phyloP scores from a whole-genome alignment of 1,140 invertebrate genomes.

The Drosophila nannoptera region DNA sequence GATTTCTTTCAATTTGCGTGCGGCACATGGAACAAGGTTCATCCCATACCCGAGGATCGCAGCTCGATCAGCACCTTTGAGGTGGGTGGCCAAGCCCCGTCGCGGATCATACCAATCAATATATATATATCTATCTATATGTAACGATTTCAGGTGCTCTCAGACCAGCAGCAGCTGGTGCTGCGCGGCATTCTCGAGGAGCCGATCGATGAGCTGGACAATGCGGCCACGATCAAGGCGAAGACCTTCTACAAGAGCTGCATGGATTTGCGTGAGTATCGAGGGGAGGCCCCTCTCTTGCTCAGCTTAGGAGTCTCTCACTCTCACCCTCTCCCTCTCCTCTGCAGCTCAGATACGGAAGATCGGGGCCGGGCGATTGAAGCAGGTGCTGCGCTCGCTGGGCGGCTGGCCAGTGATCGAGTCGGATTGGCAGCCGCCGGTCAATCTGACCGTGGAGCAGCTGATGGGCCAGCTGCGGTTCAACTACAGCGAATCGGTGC shows the following conservation, averaged over 20 bases:
- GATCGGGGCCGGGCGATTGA: slow-evolving; percentile 84
- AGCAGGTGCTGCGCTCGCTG: slow-evolving; percentile 81
- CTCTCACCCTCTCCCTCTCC: no score
- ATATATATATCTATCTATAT: neutral
- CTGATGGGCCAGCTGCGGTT: slow-evolving; percentile 85
- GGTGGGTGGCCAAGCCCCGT: slow-evolving; percentile 55
- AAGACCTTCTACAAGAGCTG: slow-evolving; percentile 92
- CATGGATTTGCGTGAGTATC: slow-evolving; percentile 90
- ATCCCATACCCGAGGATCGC: slow-evolving; percentile 93
- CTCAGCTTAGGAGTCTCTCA: no score
- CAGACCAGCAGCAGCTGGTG: slow-evolving; percentile 91
- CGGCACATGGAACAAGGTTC: slow-evolving; percentile 92
- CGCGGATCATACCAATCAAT: neutral
- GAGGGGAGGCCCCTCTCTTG: no score
- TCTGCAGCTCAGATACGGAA: slow-evolving; percentile 85
- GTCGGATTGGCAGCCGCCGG: slow-evolving; percentile 83
- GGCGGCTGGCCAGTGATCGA: slow-evolving; percentile 90
- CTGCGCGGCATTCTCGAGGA: slow-evolving; percentile 89
- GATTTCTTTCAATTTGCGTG: slow-evolving; percentile 95
- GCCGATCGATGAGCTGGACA: slow-evolving; percentile 82
- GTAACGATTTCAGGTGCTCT: slow-evolving; percentile 82
- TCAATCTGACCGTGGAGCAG: slow-evolving; percentile 81
- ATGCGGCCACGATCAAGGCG: slow-evolving; percentile 87
- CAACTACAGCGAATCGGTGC: slow-evolving; percentile 86
- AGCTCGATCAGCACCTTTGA: slow-evolving; percentile 94